Percentiles rank a stretch among this genome's conserved stretches.
These are phyloP conservation scores for Thera britannica DNA, from an alignment of 2,888 invertebrate species.

Conservation along the genomic window DNA sequence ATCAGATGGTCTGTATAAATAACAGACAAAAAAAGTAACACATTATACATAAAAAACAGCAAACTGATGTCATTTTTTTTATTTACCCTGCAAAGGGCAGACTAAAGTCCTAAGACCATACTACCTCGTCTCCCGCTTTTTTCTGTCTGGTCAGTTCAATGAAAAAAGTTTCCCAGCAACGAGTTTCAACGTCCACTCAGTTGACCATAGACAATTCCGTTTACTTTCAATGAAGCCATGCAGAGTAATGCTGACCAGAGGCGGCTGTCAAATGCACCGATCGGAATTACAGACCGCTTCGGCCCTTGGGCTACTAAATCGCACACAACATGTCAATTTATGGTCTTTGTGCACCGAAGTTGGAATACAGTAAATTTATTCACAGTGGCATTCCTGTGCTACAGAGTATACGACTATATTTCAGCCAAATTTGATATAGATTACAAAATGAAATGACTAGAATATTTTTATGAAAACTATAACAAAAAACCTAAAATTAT, in stretches of 20 bases:
- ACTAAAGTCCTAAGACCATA: too few relatives aligned
- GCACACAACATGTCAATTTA: conserved; percentile 24
- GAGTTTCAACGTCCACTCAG: neutral
- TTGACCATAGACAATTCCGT: neutral
- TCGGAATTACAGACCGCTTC: conserved; percentile 25
- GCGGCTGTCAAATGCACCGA: conserved; percentile 25
- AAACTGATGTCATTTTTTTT: too few relatives aligned
- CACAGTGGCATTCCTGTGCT: neutral
- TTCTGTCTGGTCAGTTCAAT: neutral
- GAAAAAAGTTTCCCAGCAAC: too few relatives aligned
- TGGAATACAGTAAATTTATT: conserved; percentile 1
- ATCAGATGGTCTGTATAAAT: too few relatives aligned
- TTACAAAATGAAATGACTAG: too few relatives aligned
- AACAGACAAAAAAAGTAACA: too few relatives aligned
- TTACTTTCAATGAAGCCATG: conserved; percentile 6
- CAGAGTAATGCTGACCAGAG: conserved; percentile 22
- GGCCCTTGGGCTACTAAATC: conserved; percentile 9
- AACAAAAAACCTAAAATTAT: too few relatives aligned
- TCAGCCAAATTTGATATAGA: too few relatives aligned
- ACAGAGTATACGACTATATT: neutral
- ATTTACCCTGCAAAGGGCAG: too few relatives aligned
- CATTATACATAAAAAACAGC: too few relatives aligned
- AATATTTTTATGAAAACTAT: too few relatives aligned
- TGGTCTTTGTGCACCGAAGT: conserved; percentile 6
- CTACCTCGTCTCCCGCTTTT: too few relatives aligned